phyloP scores from a whole-genome alignment of 1,140 invertebrate genomes.

The Lepidurus apus region DNA sequence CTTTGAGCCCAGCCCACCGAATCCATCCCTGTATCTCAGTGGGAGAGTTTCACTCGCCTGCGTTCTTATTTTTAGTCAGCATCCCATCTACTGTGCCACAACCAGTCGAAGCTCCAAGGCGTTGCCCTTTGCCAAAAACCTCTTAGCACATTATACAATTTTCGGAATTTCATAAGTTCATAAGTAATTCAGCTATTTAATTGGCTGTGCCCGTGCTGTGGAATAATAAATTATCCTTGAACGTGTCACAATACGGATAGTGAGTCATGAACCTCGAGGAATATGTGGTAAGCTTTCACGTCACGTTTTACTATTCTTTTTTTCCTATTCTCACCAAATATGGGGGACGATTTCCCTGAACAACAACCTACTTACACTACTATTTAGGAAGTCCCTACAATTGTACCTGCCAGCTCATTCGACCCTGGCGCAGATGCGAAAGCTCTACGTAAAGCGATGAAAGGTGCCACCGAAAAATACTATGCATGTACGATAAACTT shows the following conservation, averaged over 20 bases:
- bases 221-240: neutral
- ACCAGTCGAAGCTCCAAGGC: neutral
- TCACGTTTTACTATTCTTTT: neutral
- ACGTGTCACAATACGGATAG: neutral
- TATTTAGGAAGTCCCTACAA: conserved; percentile 57
- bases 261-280: conserved; percentile 27
- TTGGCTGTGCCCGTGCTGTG: neutral
- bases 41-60: neutral
- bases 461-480: conserved; percentile 50
- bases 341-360: neutral
- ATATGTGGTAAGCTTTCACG: conserved; percentile 27
- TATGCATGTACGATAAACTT: conserved; percentile 18
- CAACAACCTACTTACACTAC: conserved; percentile 31
- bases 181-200: neutral
- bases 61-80: conserved; percentile 11
- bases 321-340: neutral
- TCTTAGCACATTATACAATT: neutral
- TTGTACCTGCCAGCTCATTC: conserved; percentile 53
- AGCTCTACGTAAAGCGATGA: conserved; percentile 76
- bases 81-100: neutral
- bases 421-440: conserved; percentile 69
- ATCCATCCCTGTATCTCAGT: neutral
- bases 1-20: neutral
- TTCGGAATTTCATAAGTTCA: neutral
- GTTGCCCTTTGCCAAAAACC: conserved; percentile 4